Evolutionary conservation across 2,888 invertebrate genomes (phyloP), one percentile per base, ranked within the genome.

Genomic region (Sesamia inferens): DNA sequence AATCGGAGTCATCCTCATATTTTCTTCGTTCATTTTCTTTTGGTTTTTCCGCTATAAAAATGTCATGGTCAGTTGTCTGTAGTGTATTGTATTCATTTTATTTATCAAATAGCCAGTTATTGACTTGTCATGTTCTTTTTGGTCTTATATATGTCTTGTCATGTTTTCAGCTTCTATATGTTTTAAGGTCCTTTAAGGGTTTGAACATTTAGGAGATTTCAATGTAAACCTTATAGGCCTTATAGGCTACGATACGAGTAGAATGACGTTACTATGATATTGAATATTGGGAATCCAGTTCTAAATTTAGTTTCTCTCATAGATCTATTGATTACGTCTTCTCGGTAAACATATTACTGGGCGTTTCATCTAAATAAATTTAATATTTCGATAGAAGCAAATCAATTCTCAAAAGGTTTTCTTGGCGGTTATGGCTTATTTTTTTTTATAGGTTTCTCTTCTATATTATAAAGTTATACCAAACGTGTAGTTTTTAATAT

Each of bases 81-180:
- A 72, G 67, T 86, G 83, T 88, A 84, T 64, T 88, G 79, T 85
- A 78, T 82, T 86, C 87, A 72, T 87, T 84, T 76, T 68, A 72
- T 84, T 76, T 68, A 72, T 73, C 63, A 76, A 67, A 75, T 66
- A 66, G 73, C 64, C 84, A 84, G 83, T 79, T 88, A 85, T 84
- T 85, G 78, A 78, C 76, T 66, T 48, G 16, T n/a, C 11, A 7
- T 70, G 44, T 79, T 63, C n/a, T n/a, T n/a, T n/a, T n/a, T n/a
- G n/a, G n/a, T n/a, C n/a, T n/a, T n/a, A n/a, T n/a, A n/a, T n/a
- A n/a, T n/a, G n/a, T n/a, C 76, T 66, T 48, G 16, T n/a, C 11
- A 7, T 70, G 44, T 79, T 63, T 13, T 44, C 62, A 10, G 5
- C 13, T 55, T 48, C 8, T 42, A 16, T 7, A 16, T 31, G 6